A percentile compares a stretch with the other conserved stretches of the same genome.
Conservation (phyloP, 1,140 invertebrate species). For the Neuroterus valhalla region DNA sequence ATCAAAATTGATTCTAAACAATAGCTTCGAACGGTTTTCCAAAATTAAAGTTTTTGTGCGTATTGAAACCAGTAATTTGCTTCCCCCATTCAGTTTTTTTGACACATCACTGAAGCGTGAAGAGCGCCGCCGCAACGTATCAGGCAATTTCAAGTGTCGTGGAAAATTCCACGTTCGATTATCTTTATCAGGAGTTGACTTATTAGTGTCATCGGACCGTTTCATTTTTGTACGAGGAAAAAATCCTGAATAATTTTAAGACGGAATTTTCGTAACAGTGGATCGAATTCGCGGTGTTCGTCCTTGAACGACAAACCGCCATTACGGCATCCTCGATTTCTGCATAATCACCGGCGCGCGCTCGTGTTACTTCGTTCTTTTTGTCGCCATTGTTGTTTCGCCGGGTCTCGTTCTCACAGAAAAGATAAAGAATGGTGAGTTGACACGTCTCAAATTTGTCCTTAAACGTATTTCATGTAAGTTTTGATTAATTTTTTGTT, state of each 20-base stretch:
- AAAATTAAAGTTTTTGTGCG: no score
- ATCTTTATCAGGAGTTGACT: neutral
- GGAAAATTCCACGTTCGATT: neutral
- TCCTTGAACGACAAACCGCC: constrained; percentile 30
- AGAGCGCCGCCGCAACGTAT: no score
- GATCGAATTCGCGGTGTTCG: neutral
- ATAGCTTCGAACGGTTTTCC: no score
- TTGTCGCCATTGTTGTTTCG: constrained; percentile 20
- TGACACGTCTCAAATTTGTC: neutral
- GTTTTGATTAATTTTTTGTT: no score
- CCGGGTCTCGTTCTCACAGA: neutral
- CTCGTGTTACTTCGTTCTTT: constrained; percentile 38
- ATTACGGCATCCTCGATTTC: constrained; percentile 28
- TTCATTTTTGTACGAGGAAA: neutral
- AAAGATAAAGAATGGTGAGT: neutral
- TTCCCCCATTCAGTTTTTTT: no score
- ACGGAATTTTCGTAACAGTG: neutral
- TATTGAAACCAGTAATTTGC: no score
- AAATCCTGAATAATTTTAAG: no score
- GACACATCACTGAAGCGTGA: neutral
- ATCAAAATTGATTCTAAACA: no score
- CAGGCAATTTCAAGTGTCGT: no score
- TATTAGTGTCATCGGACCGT: neutral
- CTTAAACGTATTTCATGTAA: neutral
- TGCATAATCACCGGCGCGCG: constrained; percentile 26